These are phyloP conservation scores for Andrena dorsata DNA, from an alignment of 2,888 invertebrate species.

Conservation along the genomic window DNA sequence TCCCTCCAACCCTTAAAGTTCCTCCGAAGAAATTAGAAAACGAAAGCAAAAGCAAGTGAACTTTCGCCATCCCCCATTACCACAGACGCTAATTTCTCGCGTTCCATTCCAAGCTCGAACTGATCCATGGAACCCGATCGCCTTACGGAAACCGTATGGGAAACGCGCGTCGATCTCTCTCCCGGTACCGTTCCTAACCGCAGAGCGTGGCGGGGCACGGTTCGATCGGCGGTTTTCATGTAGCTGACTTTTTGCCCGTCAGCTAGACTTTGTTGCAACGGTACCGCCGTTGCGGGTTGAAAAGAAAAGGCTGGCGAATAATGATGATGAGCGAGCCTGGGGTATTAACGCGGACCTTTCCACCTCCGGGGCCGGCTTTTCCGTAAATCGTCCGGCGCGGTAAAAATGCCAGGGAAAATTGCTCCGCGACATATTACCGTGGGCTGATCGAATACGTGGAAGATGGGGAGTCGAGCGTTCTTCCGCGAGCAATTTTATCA, in stretches of 20 bases:
- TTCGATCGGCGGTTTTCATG: conserved; percentile 50
- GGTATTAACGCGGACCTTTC: conserved; percentile 46
- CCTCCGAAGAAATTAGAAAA: too few relatives aligned
- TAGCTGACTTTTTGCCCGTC: conserved; percentile 33
- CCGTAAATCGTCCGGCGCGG: conserved; percentile 8
- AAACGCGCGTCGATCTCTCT: conserved; percentile 20
- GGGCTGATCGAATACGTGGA: neutral
- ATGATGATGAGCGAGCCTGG: conserved; percentile 48
- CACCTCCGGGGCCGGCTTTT: conserved; percentile 45
- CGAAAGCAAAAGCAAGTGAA: neutral
- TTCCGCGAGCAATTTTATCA: neutral
- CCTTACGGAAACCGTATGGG: neutral
- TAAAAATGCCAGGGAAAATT: conserved; percentile 1
- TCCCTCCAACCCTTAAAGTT: too few relatives aligned
- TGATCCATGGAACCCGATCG: conserved; percentile 28
- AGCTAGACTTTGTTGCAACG: conserved; percentile 49
- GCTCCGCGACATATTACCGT: conserved; percentile 9
- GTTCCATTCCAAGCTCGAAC: conserved; percentile 11
- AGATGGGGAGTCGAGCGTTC: neutral
- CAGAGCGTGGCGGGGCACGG: conserved; percentile 27
- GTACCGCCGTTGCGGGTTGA: conserved; percentile 24
- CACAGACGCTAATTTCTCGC: conserved; percentile 10
- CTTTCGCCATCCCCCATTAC: neutral
- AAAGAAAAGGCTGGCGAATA: conserved; percentile 16
- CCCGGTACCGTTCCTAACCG: conserved; percentile 44